Evolutionary conservation across 1,140 invertebrate genomes (phyloP).

Genomic region (Rhyacophila brunnea): DNA sequence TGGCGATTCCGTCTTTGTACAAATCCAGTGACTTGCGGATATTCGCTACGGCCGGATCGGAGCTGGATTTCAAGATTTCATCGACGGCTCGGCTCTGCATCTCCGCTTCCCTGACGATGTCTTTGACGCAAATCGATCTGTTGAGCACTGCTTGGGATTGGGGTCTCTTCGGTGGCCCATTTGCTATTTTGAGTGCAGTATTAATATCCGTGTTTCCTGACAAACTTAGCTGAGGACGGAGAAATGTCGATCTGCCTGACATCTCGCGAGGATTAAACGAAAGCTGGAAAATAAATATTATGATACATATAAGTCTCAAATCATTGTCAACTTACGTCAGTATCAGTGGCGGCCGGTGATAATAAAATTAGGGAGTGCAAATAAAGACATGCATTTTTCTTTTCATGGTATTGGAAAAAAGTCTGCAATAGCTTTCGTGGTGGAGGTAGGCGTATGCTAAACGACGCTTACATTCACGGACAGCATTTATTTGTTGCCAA

Average conservation of each 20-base stretch:
- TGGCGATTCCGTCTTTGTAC: constrained; percentile 12
- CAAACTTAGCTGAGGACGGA: neutral
- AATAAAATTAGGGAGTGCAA: too few relatives aligned
- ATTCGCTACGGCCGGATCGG: constrained; percentile 10
- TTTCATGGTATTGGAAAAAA: too few relatives aligned
- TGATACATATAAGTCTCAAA: neutral
- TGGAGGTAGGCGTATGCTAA: too few relatives aligned
- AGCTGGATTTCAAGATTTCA: constrained; percentile 20
- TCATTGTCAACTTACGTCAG: neutral
- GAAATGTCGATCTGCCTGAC: constrained; percentile 25
- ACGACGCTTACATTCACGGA: too few relatives aligned
- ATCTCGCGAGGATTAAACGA: constrained; percentile 33
- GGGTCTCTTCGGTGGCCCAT: neutral
- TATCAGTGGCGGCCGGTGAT: too few relatives aligned
- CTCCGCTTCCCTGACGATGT: constrained; percentile 23
- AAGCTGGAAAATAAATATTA: constrained; percentile 7
- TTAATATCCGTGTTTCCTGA: neutral
- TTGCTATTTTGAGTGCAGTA: too few relatives aligned
- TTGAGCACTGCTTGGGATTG: neutral
- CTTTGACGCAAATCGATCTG: constrained; percentile 7
- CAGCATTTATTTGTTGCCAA: too few relatives aligned
- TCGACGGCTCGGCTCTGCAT: constrained; percentile 24
- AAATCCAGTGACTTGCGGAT: constrained; percentile 22
- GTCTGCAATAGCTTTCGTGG: too few relatives aligned
- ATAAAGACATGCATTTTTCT: too few relatives aligned